Conservation (phyloP, 2,888 invertebrate genomes). For the Tipula helvola region DNA sequence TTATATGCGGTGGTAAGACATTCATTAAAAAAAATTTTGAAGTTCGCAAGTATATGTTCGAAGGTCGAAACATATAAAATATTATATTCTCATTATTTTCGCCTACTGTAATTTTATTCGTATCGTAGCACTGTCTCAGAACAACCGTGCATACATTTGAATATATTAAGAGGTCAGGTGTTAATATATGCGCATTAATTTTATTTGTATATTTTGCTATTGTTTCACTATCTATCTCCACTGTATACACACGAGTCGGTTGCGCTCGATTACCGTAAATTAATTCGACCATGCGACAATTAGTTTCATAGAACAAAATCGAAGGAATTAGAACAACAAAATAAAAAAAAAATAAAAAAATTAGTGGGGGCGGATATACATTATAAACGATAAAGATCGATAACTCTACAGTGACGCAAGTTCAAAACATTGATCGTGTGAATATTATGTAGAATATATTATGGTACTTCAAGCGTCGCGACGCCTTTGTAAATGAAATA, state of each 20-base stretch:
- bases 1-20: neutral
- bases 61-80: neutral
- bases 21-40: neutral
- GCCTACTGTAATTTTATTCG: neutral
- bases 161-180: neutral
- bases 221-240: neutral
- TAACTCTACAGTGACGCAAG: neutral
- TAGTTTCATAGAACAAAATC: neutral
- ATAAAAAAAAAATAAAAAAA: neutral
- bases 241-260: neutral
- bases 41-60: neutral
- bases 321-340: neutral
- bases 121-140: neutral
- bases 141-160: neutral
- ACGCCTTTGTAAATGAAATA: neutral
- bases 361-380: neutral
- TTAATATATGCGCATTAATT: neutral
- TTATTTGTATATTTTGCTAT: neutral
- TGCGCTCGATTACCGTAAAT: constrained; percentile 4
- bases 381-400: neutral
- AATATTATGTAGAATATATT: neutral
- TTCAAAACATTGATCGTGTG: neutral
- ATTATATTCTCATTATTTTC: neutral
- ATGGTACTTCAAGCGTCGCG: neutral
- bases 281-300: neutral